Conservation (phyloP, 2,797 vertebrate species). For the Helicolenus hilgendorfi region DNA sequence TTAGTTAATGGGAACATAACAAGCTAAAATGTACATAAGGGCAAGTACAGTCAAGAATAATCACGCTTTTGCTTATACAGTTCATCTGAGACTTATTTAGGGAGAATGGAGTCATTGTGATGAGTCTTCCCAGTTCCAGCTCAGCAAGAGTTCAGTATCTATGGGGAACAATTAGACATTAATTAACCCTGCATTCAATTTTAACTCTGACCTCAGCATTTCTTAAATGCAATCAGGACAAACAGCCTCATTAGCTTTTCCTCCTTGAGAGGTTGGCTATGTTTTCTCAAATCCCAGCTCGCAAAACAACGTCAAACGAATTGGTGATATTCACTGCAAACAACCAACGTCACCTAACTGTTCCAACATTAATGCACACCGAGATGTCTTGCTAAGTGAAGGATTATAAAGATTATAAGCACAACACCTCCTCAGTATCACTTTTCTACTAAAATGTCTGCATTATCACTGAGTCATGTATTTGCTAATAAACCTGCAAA, state of each 20-base stretch:
- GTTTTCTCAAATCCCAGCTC: background rate
- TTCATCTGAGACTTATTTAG: background rate
- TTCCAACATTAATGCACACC: background rate
- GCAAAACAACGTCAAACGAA: background rate
- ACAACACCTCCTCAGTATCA: background rate
- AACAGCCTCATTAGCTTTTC: background rate
- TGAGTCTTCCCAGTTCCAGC: background rate
- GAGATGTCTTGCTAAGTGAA: background rate
- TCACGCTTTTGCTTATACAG: background rate
- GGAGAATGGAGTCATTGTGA: background rate
- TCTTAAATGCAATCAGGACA: conserved; percentile 9
- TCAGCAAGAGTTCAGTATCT: conserved; percentile 6
- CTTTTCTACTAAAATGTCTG: background rate
- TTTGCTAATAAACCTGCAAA: conserved; percentile 28
- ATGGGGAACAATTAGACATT: conserved; percentile 14
- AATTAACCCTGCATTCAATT: conserved; percentile 18
- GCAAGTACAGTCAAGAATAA: background rate
- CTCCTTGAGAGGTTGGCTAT: background rate
- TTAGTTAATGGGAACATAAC: background rate
- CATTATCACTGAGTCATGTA: conserved; percentile 8
- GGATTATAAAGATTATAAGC: background rate
- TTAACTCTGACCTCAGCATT: conserved; percentile 1
- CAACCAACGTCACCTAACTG: background rate
- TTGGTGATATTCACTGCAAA: background rate
- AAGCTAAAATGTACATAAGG: background rate